Evolutionary conservation across 2,888 invertebrate genomes (phyloP).

Genomic region (Geophilus truncorum): DNA sequence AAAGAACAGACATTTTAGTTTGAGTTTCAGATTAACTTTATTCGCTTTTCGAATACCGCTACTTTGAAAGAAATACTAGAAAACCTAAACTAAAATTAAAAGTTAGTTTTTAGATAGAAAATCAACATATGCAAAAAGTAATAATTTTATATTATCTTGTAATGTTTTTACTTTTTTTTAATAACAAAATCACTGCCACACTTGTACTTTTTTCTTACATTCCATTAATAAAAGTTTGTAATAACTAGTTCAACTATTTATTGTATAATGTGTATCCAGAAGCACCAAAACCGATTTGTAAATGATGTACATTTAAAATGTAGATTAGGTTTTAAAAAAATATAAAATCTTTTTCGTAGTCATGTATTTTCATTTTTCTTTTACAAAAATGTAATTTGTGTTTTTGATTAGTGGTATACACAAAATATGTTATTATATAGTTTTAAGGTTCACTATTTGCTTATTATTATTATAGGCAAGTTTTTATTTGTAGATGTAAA

Average conservation of each 20-base stretch:
- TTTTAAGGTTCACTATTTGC: no score
- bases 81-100: no score
- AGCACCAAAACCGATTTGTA: not conserved
- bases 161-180: not conserved
- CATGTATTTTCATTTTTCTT: not conserved
- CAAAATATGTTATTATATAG: no score
- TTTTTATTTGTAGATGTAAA: no score
- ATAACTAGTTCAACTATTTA: not conserved
- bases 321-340: not conserved
- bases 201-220: not conserved
- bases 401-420: not conserved
- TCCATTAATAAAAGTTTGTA: not conserved
- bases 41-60: no score
- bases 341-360: not conserved
- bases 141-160: not conserved
- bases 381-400: not conserved
- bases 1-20: no score
- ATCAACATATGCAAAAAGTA: not conserved
- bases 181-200: not conserved
- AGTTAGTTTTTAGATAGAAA: not conserved
- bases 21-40: no score
- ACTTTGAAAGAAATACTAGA: no score
- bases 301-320: not conserved
- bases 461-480: no score
- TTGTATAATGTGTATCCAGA: not conserved